These are phyloP conservation scores for Ophiothrix spiculata DNA, from an alignment of 35 echinoderm and acorn worm genomes.

Conservation along the genomic window DNA sequence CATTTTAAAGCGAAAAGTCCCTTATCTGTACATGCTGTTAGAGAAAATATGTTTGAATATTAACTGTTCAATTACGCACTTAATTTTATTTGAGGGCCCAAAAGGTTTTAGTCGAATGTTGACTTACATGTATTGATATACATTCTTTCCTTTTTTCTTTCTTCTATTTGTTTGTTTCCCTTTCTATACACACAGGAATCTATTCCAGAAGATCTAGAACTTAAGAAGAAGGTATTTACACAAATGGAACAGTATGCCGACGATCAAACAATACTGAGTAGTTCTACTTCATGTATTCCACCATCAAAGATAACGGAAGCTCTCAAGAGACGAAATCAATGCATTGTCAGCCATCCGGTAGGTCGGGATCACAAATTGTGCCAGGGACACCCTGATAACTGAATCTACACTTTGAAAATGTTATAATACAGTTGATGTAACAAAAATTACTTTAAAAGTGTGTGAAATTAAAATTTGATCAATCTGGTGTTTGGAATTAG, in stretches of 20 bases:
- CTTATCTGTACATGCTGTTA: too few relatives aligned
- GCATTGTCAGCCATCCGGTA: slow-evolving; percentile 84
- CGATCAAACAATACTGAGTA: slow-evolving; percentile 60
- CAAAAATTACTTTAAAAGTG: too few relatives aligned
- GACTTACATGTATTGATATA: background rate
- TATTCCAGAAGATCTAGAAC: slow-evolving; percentile 73
- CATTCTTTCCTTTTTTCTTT: background rate
- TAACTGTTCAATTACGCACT: too few relatives aligned
- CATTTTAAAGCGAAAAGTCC: too few relatives aligned
- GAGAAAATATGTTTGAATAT: too few relatives aligned
- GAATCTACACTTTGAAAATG: too few relatives aligned
- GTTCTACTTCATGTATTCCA: slow-evolving; percentile 70
- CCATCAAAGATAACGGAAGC: slow-evolving; percentile 71
- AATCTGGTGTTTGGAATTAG: background rate
- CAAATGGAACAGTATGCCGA: slow-evolving; percentile 69
- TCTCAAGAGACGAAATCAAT: slow-evolving; percentile 58
- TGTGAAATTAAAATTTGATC: too few relatives aligned
- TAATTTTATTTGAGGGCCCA: too few relatives aligned
- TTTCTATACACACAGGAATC: slow-evolving; percentile 92
- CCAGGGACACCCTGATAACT: too few relatives aligned
- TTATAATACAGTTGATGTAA: too few relatives aligned
- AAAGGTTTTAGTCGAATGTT: too few relatives aligned
- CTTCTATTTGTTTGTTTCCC: background rate
- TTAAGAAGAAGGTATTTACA: slow-evolving; percentile 74
- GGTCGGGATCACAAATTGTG: slow-evolving; percentile 16